Evolutionary conservation across 2,888 invertebrate species (phyloP).

Genomic region (Xestia sexstrigata): DNA sequence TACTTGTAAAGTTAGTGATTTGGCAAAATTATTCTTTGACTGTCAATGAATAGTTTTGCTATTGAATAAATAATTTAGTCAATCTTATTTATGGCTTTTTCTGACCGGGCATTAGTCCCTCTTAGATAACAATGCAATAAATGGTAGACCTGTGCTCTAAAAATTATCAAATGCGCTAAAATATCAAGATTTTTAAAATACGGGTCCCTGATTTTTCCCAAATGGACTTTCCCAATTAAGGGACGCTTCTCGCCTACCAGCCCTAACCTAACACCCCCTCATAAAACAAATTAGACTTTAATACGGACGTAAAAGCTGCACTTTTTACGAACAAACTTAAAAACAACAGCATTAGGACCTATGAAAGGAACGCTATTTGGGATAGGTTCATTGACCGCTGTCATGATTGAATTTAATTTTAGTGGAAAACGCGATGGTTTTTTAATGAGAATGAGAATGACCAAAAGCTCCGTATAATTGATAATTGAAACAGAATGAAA

Average conservation of each 20-base stretch:
- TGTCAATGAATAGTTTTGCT: background rate
- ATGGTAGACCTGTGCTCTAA: background rate
- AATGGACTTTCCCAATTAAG: conserved; percentile 8
- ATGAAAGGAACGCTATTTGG: conserved; percentile 16
- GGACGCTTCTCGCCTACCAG: conserved; percentile 7
- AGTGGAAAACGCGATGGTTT: background rate
- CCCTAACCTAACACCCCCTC: conserved; percentile 34
- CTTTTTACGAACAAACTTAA: conserved; percentile 38
- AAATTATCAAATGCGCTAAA: background rate
- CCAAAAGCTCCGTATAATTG: background rate
- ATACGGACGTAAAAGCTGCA: conserved; percentile 48
- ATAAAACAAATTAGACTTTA: conserved; percentile 52
- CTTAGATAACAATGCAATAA: background rate
- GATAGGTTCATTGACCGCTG: conserved; percentile 24
- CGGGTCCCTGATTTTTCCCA: background rate
- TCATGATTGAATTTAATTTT: background rate
- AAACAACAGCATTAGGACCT: conserved; percentile 30
- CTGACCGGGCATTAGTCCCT: background rate
- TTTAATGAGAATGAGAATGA: background rate
- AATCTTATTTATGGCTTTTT: background rate
- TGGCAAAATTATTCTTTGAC: background rate
- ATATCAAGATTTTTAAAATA: background rate
- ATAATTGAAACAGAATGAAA: background rate
- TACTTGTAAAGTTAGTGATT: background rate
- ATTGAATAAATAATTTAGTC: background rate